phyloP scores from a whole-genome alignment of 2,797 vertebrate genomes.

The Miopithecus talapoin region DNA sequence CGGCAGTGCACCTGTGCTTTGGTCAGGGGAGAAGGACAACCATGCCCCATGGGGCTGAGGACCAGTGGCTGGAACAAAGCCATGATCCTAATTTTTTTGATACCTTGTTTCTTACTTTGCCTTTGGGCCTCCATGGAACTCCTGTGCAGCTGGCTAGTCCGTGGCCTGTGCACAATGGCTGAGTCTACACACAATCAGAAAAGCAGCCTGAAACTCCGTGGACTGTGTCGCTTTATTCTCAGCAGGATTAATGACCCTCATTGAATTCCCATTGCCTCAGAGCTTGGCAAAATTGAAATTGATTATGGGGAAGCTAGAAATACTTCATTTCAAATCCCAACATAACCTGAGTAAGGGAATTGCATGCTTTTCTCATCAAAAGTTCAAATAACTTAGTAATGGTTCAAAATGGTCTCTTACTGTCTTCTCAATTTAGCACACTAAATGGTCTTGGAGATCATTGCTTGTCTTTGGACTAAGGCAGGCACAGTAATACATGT shows the following conservation, averaged over 20 bases:
- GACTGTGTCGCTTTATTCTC: constrained; percentile 18
- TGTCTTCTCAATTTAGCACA: background rate
- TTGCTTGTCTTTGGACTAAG: background rate
- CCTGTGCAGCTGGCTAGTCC: background rate
- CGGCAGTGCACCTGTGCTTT: too few species aligned
- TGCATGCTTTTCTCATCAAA: background rate
- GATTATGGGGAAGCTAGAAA: constrained; percentile 34
- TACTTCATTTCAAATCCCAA: constrained; percentile 52
- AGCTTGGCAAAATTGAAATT: constrained; percentile 51
- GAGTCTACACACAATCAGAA: background rate
- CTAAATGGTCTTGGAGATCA: background rate
- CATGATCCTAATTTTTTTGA: background rate
- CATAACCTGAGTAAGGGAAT: constrained; percentile 17
- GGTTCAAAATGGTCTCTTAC: background rate
- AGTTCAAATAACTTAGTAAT: constrained; percentile 24
- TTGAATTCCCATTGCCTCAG: constrained; percentile 31
- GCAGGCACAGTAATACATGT: background rate
- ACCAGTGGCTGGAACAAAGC: background rate
- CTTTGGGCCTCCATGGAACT: background rate
- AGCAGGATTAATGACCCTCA: background rate
- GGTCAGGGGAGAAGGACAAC: too few species aligned
- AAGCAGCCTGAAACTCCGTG: background rate
- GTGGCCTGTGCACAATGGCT: background rate
- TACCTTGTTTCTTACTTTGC: background rate
- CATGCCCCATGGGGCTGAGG: background rate